Base-by-base conservation (phyloP, 2,888 invertebrate genomes). In the Eueremaeus valkanovi region DNA sequence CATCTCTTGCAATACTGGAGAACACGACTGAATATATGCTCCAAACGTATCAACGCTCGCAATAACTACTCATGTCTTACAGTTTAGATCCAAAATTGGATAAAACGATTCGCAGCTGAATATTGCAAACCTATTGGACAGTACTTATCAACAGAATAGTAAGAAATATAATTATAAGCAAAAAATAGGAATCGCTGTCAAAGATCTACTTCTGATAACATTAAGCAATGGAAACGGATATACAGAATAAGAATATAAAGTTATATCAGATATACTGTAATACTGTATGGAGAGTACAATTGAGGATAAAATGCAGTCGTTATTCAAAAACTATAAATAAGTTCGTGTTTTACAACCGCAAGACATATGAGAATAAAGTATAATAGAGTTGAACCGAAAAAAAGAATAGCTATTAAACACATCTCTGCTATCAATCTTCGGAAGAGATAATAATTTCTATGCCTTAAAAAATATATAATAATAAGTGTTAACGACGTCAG, bases 401-500 rank as follows among this genome's bases (percentile, higher is more conserved):
- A n/a, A n/a, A n/a, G n/a, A n/a, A n/a, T n/a, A n/a, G 36, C 5
- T 36, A 36, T 36, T 36, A 36, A 36, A 36, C 11, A 16, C 16
- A 45, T 45, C 9, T 55, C 27, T 2, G 63, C 33, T 63, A 63
- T 63, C 63, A 63, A 63, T 63, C 63, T 33, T 63, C 1, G n/a
- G 16, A 29, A 31, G 36, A 63, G 21, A 33, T 63, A 0, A 31
- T 63, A 33, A 13, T 55, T n/a, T 61, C 21, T 16, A 63, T 63
- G 33, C 63, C 33, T 63, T 63, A 63, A 8, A 55, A 27, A 24
- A 63, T n/a, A 51, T 11, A 55, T 27, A 55, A 33, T 61, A 61
- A 63, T 33, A 33, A 63, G 63, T 63, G 63, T 63, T 63, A 63
- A 63, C 33, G 29, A 63, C n/a, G 27, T 55, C 9, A 24, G 6